phyloP scores from a whole-genome alignment of 2,113 vertebrate genomes.

The Oncorhynchus nerka region DNA sequence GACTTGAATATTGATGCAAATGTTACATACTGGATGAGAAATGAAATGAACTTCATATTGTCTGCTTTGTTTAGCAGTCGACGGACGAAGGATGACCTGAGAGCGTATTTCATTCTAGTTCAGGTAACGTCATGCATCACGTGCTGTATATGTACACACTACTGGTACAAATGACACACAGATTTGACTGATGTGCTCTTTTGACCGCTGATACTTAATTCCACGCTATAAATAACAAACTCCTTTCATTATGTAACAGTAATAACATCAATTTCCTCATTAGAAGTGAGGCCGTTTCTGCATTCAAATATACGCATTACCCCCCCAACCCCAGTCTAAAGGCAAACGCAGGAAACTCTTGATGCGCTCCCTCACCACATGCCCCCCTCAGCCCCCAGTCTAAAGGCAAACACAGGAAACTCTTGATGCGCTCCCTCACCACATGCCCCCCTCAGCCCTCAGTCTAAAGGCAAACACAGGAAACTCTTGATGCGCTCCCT shows the following conservation, averaged over 20 bases:
- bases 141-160: not conserved
- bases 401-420: constrained; percentile 34
- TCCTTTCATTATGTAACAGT: constrained; percentile 10
- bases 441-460: constrained; percentile 26
- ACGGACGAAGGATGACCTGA: constrained; percentile 91
- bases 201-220: constrained; percentile 7
- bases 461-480: constrained; percentile 23
- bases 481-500: constrained; percentile 45
- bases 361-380: constrained; percentile 46
- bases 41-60: not conserved
- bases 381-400: constrained; percentile 22
- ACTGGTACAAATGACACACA: constrained; percentile 2
- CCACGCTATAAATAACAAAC: constrained; percentile 21
- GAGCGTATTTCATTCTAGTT: constrained; percentile 90
- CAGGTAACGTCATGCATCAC: constrained; percentile 68
- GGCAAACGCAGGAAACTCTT: constrained; percentile 28
- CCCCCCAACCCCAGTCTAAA: not conserved
- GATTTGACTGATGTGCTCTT: not conserved
- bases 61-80: constrained; percentile 71
- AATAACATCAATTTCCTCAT: constrained; percentile 34
- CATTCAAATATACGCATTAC: constrained; percentile 8
- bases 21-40: not conserved
- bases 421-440: constrained; percentile 41
- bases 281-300: constrained; percentile 17
- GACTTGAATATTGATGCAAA: not conserved